Conservation (phyloP, 64 coral and sea anemone species). For the Platygyra sinensis region DNA sequence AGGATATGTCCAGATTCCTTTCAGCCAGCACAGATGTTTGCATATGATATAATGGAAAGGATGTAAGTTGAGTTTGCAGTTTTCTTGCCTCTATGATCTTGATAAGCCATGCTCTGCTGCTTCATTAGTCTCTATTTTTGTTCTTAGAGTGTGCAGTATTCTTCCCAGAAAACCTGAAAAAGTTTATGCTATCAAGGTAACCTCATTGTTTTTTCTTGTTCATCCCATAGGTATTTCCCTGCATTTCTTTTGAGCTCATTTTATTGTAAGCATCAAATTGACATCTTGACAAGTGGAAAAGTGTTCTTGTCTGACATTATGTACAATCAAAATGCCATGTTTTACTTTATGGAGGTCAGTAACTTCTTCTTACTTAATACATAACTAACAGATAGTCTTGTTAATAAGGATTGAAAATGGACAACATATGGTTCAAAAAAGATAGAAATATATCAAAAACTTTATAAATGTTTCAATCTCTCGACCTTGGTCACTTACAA, state of each 20-base stretch:
- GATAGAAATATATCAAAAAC: too few species aligned
- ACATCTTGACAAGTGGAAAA: slow-evolving; percentile 90
- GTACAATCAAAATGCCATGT: slow-evolving; percentile 98
- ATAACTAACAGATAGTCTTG: too few species aligned
- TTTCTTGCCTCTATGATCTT: not conserved
- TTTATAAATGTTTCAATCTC: too few species aligned
- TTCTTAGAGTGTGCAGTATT: too few species aligned
- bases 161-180: too few species aligned
- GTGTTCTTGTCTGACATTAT: slow-evolving; percentile 94
- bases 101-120: not conserved
- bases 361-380: not conserved
- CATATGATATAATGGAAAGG: slow-evolving; percentile 85
- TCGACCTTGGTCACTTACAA: too few species aligned
- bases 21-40: slow-evolving; percentile 83
- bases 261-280: slow-evolving; percentile 95
- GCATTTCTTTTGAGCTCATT: slow-evolving; percentile 81
- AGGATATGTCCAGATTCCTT: slow-evolving; percentile 92
- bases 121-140: not conserved
- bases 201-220: not conserved
- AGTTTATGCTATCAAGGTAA: too few species aligned
- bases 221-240: slow-evolving; percentile 83
- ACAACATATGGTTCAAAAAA: too few species aligned
- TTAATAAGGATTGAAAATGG: too few species aligned
- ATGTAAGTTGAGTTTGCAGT: slow-evolving; percentile 67
- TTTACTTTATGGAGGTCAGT: slow-evolving; percentile 99